These are phyloP conservation scores for Zootermopsis nevadensis DNA, from an alignment of 2,888 invertebrate genomes.

Conservation along the genomic window DNA sequence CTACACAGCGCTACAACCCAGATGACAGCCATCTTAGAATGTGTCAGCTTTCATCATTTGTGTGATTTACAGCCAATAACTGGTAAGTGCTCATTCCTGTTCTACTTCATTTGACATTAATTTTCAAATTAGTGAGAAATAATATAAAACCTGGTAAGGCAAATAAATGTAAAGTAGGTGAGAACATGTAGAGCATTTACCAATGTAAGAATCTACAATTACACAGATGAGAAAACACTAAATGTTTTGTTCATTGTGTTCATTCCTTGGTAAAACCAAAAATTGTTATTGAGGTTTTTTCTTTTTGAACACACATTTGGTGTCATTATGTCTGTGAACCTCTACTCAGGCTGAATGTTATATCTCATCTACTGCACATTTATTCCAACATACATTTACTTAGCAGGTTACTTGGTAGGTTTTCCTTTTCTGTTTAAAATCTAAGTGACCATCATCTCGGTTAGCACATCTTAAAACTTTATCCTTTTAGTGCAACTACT, in stretches of 20 bases:
- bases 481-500: constrained; percentile 15
- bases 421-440: not conserved
- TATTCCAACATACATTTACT: not conserved
- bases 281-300: not conserved
- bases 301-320: not conserved
- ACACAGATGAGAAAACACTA: not conserved
- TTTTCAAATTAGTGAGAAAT: too few species aligned
- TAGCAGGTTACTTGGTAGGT: too few species aligned
- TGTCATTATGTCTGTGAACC: not conserved
- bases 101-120: too few species aligned
- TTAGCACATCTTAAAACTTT: constrained; percentile 1
- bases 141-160: not conserved
- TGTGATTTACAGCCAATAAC: too few species aligned
- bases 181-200: not conserved
- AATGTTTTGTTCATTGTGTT: not conserved
- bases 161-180: constrained; percentile 8
- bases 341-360: not conserved
- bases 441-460: not conserved
- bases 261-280: not conserved
- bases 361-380: not conserved
- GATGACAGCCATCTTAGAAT: too few species aligned
- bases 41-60: too few species aligned
- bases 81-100: too few species aligned
- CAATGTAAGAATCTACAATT: not conserved
- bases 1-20: too few species aligned